Conservation (phyloP, 30 jellyfish, hydroid and myxozoan genomes). For the Chrysaora quinquecirrha region DNA sequence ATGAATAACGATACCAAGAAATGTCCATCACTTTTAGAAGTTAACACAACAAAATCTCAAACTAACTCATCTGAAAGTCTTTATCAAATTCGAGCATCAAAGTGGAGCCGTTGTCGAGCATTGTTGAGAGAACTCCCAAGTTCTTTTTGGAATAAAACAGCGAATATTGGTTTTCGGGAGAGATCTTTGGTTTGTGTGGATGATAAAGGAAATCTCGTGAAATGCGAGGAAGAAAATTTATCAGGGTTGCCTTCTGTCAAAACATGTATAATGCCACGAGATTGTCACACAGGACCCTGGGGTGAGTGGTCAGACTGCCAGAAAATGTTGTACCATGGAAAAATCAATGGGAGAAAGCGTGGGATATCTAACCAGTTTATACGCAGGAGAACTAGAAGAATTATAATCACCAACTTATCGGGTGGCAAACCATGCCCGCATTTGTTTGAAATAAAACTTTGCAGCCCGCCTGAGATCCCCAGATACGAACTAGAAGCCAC, state of each 20-base stretch:
- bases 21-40: constrained; percentile 43
- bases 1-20: neutral
- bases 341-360: neutral
- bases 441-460: constrained; percentile 19
- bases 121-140: neutral
- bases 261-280: constrained; percentile 55
- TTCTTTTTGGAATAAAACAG: neutral
- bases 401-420: neutral
- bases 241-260: neutral
- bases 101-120: constrained; percentile 43
- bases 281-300: constrained; percentile 55
- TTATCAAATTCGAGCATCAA: constrained; percentile 11
- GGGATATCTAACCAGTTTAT: neutral
- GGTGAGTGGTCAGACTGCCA: constrained; percentile 54
- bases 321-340: neutral
- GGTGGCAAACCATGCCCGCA: constrained; percentile 49
- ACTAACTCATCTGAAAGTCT: neutral
- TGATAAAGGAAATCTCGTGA: constrained; percentile 5
- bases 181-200: constrained; percentile 25
- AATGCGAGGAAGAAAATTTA: constrained; percentile 16
- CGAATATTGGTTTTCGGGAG: constrained; percentile 24
- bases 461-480: constrained; percentile 31
- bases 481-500: neutral
- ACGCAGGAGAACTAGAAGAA: constrained; percentile 31
- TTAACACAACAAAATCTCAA: neutral